Conservation (phyloP, 2,888 invertebrate species). For the Lasioglossum malachurum region DNA sequence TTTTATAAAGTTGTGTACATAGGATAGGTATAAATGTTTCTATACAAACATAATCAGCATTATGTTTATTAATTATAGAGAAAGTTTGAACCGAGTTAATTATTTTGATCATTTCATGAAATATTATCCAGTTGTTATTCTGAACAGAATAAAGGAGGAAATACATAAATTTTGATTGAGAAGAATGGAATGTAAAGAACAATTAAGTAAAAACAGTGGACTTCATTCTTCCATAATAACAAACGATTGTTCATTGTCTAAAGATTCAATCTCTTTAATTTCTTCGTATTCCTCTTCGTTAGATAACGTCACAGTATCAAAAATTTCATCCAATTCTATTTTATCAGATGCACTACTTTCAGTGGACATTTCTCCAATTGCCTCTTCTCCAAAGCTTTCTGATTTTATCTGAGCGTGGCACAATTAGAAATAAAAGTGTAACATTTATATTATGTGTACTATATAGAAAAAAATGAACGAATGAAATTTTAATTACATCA, state of each 20-base stretch:
- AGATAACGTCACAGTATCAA: neutral
- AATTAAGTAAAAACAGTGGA: neutral
- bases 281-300: neutral
- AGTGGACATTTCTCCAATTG: neutral
- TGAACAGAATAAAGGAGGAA: neutral
- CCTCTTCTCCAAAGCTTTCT: neutral
- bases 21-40: constrained; percentile 11
- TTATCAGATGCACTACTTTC: constrained; percentile 1
- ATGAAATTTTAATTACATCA: constrained; percentile 29
- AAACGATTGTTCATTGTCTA: constrained; percentile 6
- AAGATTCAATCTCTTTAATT: constrained; percentile 1
- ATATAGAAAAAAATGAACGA: neutral
- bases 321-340: neutral
- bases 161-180: neutral
- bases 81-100: neutral
- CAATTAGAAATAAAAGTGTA: neutral
- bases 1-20: constrained; percentile 27
- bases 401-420: constrained; percentile 9
- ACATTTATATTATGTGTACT: neutral
- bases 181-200: neutral
- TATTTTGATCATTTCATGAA: neutral
- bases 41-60: neutral
- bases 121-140: neutral
- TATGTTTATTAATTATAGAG: neutral
- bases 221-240: constrained; percentile 26